Percentiles rank a stretch among this genome's conserved stretches.
These are phyloP conservation scores for Callocephalon fimbriatum DNA, from an alignment of 2,113 vertebrate species.

Conservation along the genomic window DNA sequence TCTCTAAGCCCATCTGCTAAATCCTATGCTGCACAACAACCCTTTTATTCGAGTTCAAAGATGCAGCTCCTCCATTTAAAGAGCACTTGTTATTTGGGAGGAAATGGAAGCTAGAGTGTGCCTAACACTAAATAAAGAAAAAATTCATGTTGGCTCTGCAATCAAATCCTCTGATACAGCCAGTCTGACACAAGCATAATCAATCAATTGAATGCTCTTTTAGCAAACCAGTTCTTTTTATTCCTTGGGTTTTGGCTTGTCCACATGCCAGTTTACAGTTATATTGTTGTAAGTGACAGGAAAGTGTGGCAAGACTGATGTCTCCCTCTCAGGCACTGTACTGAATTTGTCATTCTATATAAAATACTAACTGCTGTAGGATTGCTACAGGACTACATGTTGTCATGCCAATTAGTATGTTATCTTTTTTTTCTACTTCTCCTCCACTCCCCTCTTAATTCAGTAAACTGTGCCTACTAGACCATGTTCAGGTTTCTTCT, in stretches of 20 bases:
- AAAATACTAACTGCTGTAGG: background rate
- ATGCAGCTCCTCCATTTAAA: slow-evolving; percentile 65
- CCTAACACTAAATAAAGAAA: slow-evolving; percentile 13
- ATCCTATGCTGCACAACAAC: slow-evolving; percentile 33
- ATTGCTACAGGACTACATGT: background rate
- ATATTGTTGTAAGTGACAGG: background rate
- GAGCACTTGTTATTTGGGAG: slow-evolving; percentile 19
- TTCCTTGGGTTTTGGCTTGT: background rate
- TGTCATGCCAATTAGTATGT: background rate
- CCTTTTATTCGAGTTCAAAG: slow-evolving; percentile 57
- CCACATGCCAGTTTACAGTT: background rate
- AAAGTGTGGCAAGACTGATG: background rate
- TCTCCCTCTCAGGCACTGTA: background rate
- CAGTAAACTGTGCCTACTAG: background rate
- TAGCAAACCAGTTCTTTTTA: background rate
- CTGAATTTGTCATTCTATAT: slow-evolving; percentile 8
- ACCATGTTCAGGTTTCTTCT: background rate
- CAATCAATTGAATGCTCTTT: background rate
- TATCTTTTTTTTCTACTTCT: background rate
- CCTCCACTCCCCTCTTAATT: background rate
- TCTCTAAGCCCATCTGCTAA: slow-evolving; percentile 66
- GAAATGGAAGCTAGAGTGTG: slow-evolving; percentile 57
- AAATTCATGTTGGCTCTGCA: background rate
- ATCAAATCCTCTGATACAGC: background rate
- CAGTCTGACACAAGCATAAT: background rate